Evolutionary conservation across 1,140 invertebrate genomes (phyloP).

Genomic region (Formica selysi): DNA sequence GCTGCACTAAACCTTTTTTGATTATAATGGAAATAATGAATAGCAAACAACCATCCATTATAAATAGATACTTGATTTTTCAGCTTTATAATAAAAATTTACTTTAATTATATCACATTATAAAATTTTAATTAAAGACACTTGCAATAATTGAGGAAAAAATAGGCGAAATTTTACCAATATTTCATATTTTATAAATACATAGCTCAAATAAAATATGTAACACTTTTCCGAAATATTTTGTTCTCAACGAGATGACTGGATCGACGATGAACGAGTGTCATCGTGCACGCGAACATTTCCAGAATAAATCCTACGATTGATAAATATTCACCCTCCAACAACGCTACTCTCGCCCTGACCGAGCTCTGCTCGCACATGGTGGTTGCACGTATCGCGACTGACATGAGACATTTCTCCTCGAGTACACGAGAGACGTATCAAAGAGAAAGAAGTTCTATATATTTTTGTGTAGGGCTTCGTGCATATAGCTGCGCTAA

Average conservation of each 20-base stretch:
- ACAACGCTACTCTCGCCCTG: constrained; percentile 79
- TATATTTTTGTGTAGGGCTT: constrained; percentile 83
- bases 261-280: neutral
- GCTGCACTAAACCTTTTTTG: no score
- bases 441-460: constrained; percentile 79
- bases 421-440: constrained; percentile 61
- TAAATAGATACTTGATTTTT: neutral
- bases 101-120: neutral
- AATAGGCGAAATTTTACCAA: neutral
- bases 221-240: neutral
- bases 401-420: constrained; percentile 69
- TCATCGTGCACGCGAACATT: neutral
- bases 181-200: neutral
- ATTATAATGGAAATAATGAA: neutral
- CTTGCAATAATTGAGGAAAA: neutral
- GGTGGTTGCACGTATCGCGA: constrained; percentile 57
- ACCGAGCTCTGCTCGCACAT: constrained; percentile 81
- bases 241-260: neutral
- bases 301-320: neutral
- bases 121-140: neutral
- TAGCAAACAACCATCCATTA: neutral
- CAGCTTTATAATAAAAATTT: neutral
- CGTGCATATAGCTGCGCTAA: constrained; percentile 78
- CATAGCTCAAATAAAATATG: neutral
- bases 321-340: constrained; percentile 81